Evolutionary conservation across 2,888 invertebrate genomes (phyloP).

Genomic region (Zygaena filipendulae): DNA sequence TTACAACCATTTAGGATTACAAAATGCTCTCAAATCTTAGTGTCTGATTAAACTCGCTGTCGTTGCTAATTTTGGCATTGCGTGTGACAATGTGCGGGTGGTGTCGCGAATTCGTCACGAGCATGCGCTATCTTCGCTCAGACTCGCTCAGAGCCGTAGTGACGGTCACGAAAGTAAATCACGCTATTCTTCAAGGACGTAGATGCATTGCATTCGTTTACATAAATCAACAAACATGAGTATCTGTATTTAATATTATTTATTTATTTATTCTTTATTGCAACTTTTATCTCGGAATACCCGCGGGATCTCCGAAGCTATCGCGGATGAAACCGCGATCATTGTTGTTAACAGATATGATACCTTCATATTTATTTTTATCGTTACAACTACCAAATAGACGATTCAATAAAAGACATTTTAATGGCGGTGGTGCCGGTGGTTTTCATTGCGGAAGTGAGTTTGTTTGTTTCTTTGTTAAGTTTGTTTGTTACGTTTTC

Average conservation of each 20-base stretch:
- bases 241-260: neutral
- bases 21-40: slow-evolving; percentile 28
- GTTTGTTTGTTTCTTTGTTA: neutral
- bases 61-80: too few relatives aligned
- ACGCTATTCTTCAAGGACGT: slow-evolving; percentile 21
- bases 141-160: too few relatives aligned
- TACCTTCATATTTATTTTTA: too few relatives aligned
- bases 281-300: too few relatives aligned
- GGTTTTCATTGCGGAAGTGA: neutral
- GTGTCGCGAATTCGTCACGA: slow-evolving; percentile 35
- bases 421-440: too few relatives aligned
- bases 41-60: too few relatives aligned
- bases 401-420: too few relatives aligned
- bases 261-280: neutral
- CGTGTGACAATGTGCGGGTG: slow-evolving; percentile 5
- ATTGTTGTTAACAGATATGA: too few relatives aligned
- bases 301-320: too few relatives aligned
- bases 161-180: slow-evolving; percentile 34
- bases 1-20: slow-evolving; percentile 30
- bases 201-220: slow-evolving; percentile 4
- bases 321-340: too few relatives aligned
- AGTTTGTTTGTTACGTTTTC: neutral
- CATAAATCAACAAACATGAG: neutral
- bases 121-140: slow-evolving; percentile 16
- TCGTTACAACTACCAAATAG: too few relatives aligned